Evolutionary conservation across 2,797 vertebrate species (phyloP).

Genomic region (Limnodromus scolopaceus): DNA sequence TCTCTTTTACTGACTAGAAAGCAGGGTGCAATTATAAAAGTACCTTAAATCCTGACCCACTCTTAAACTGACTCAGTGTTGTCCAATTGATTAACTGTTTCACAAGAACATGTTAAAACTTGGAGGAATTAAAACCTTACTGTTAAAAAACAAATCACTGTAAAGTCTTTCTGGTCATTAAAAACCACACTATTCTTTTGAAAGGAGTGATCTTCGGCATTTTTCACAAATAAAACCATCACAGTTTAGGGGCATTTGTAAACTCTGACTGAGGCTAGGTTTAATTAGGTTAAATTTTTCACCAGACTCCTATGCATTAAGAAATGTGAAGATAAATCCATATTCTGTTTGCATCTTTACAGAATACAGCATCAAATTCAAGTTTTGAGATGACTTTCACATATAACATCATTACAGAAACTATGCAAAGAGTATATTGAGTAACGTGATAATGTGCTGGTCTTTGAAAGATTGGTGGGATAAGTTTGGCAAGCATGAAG

Average conservation of each 20-base stretch:
- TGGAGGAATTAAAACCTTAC: neutral
- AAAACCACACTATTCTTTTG: neutral
- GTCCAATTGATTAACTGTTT: neutral
- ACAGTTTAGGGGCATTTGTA: neutral
- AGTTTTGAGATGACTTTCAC: neutral
- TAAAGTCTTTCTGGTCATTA: neutral
- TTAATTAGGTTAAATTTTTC: neutral
- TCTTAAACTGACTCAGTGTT: neutral
- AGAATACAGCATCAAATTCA: neutral
- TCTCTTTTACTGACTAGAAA: neutral
- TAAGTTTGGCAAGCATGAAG: neutral
- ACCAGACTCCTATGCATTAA: neutral
- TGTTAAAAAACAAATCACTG: neutral
- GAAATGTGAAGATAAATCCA: neutral
- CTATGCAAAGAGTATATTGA: neutral
- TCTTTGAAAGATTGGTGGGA: neutral
- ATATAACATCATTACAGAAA: neutral
- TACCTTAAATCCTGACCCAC: neutral
- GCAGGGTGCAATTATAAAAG: neutral
- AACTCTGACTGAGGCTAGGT: neutral
- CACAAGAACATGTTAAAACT: constrained; percentile 1
- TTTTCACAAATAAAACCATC: neutral
- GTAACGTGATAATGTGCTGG: neutral
- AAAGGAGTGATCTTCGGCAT: neutral
- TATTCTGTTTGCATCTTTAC: neutral